Base-by-base conservation (phyloP, 2,797 vertebrate species). In the Pangasius macronema region DNA sequence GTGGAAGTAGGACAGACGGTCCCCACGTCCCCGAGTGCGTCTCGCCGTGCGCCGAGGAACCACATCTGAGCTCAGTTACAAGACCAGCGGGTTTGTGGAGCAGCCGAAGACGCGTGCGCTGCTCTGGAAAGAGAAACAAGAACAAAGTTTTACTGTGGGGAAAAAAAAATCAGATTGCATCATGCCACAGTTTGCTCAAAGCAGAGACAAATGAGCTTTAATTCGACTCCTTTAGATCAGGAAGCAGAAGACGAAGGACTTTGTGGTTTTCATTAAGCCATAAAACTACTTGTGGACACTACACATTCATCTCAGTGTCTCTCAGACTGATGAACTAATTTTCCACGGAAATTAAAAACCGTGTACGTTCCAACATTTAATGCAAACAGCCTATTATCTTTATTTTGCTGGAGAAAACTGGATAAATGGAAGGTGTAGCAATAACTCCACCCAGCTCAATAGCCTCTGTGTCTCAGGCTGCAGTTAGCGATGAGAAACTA, bases 1-100 rank as follows among this genome's bases (percentile, higher is more conserved):
- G 39, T 86, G 61, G 89, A 92, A 91, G 88, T 91, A 89, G 89
- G 91, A 90, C 92, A 90, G 77, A 57, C 63, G 42, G 68, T 87
- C 81, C 57, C 65, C 61, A 53, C 55, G 76, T 84, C 79, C 55
- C 68, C 18, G 76, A 88, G 65, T 87, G 79, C 10, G 67, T 39
- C 55, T 61, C 76, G 3, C 51, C 9, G 0, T 75, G 11, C 11
- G 3, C 76, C 5, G n/a, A 30, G 76, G 75, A 77, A 20, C 63
- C 61, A 8, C 46, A 30, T 39, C 5, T 27, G 22, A 80, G 63
- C 49, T 80, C 49, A 13, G 61, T 86, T 39, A 77, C 22, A 27
- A 18, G 30, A 61, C 9, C 24, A 27, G 36, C 57, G 2, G 79
- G 79, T 81, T 61, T 49, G 76, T 79, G 51, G 76, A 79, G 76